Base-by-base conservation (phyloP, 2,797 vertebrate species). In the Chaetophractus vellerosus region DNA sequence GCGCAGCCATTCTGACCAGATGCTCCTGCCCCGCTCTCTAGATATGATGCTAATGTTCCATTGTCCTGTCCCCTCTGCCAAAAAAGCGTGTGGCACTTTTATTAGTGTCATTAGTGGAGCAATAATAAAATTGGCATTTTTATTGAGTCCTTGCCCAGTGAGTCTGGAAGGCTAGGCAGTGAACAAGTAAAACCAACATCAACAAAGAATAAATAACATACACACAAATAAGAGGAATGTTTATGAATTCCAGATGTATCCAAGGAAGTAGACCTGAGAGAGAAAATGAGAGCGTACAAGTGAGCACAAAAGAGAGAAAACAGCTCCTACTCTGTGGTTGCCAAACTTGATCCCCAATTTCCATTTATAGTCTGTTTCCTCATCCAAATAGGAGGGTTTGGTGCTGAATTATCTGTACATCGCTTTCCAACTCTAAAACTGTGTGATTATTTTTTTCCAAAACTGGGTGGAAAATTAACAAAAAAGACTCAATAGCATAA, bases 121-220 rank as follows among this genome's bases (percentile, higher is more conserved):
- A 63, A 38, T 78, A 78, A 74, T 81, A 61, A 93, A 95, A 80
- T 12, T 50, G 33, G 48, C 50, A 80, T 87, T 76, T 55, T 95
- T 84, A 52, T 83, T 15, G 79, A 78, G 5, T 87, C 36, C 64
- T 36, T 80, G 8, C 64, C 33, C 57, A 85, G 33, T 87, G 75
- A 91, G 61, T 66, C 84, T 72, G 15, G 14, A 83, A 83, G 16
- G 3, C 59, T 71, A 11, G 2, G 52, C 45, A 80, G 57, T 71
- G 80, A 94, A 79, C 14, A 95, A 68, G 85, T 18, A 59, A 90
- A 91, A 52, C 52, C 8, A 33, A 31, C 26, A 91, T 74, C 31
- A 71, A 48, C 36, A 45, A 90, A 64, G 21, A 78, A 69, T 78
- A 41, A 74, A 21, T 55, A 84, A 72, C 16, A 85, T 52, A 33